phyloP scores from a whole-genome alignment of 2,113 vertebrate genomes.

The Albula goreensis region DNA sequence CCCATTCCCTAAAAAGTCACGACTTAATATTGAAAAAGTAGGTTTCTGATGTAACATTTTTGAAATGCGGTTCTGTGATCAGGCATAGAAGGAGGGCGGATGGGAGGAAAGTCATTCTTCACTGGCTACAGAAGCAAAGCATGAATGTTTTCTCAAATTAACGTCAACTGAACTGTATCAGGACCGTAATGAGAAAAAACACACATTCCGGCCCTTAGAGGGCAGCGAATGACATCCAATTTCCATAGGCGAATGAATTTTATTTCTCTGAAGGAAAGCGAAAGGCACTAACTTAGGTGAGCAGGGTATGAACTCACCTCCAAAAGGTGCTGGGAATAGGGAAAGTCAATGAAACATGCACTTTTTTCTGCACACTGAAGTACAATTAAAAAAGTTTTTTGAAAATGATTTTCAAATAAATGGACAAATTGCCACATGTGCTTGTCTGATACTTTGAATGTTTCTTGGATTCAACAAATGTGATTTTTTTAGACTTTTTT shows the following conservation, averaged over 20 bases:
- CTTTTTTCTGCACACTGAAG: neutral
- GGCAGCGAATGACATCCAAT: slow-evolving; percentile 1
- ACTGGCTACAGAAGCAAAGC: neutral
- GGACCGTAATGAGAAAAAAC: slow-evolving; percentile 11
- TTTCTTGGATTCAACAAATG: too few relatives aligned
- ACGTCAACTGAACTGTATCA: slow-evolving; percentile 8
- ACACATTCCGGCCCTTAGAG: neutral
- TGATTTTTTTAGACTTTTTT: too few relatives aligned
- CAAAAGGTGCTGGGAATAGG: neutral
- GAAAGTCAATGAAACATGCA: neutral
- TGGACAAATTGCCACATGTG: neutral
- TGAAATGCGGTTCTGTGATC: neutral
- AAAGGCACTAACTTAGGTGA: neutral
- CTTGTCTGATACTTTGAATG: too few relatives aligned
- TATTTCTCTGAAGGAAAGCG: neutral
- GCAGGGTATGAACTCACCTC: neutral
- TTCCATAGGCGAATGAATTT: neutral
- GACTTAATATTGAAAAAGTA: neutral
- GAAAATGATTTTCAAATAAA: neutral
- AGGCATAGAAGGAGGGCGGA: neutral
- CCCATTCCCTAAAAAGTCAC: neutral
- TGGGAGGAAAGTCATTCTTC: neutral
- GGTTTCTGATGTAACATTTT: neutral
- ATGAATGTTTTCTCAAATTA: slow-evolving; percentile 6
- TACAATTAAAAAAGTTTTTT: neutral